Conservation (phyloP, 2,113 vertebrate species). For the Vombatus ursinus region DNA sequence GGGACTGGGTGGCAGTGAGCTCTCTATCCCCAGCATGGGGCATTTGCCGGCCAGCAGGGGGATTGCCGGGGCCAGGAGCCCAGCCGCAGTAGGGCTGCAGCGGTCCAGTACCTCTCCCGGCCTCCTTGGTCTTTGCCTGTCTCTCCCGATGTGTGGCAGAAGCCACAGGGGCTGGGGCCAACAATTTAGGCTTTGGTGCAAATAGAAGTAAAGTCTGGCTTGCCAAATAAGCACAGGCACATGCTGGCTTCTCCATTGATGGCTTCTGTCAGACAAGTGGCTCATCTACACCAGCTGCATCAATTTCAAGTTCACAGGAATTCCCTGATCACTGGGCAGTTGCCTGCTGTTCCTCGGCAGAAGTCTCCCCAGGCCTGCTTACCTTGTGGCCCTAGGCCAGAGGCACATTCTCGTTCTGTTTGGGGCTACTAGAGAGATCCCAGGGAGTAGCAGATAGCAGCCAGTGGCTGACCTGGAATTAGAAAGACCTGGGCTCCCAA, state of each 20-base stretch:
- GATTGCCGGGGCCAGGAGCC: not conserved
- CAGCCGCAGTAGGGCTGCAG: not conserved
- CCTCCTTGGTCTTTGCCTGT: not conserved
- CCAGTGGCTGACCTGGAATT: not conserved
- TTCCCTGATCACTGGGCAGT: not conserved
- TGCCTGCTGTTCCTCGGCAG: not conserved
- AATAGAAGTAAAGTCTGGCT: conserved; percentile 28
- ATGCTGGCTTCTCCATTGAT: conserved; percentile 1
- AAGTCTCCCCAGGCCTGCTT: not conserved
- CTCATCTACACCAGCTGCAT: not conserved
- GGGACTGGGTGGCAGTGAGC: too few relatives aligned
- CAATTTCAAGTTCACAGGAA: not conserved
- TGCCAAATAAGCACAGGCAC: conserved; percentile 43
- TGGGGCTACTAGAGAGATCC: not conserved
- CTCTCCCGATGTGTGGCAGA: not conserved
- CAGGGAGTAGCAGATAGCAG: too few relatives aligned
- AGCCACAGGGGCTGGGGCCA: not conserved
- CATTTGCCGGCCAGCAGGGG: not conserved
- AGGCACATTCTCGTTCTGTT: not conserved
- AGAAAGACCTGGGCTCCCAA: not conserved
- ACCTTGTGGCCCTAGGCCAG: not conserved
- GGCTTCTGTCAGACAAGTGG: conserved; percentile 21
- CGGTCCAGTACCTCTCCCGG: not conserved
- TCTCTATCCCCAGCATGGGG: too few relatives aligned
- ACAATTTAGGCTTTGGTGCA: not conserved